Percentiles rank a stretch among this genome's conserved stretches.
These are phyloP conservation scores for Drosophila eugracilis DNA, from an alignment of 1,140 invertebrate genomes.

Conservation along the genomic window DNA sequence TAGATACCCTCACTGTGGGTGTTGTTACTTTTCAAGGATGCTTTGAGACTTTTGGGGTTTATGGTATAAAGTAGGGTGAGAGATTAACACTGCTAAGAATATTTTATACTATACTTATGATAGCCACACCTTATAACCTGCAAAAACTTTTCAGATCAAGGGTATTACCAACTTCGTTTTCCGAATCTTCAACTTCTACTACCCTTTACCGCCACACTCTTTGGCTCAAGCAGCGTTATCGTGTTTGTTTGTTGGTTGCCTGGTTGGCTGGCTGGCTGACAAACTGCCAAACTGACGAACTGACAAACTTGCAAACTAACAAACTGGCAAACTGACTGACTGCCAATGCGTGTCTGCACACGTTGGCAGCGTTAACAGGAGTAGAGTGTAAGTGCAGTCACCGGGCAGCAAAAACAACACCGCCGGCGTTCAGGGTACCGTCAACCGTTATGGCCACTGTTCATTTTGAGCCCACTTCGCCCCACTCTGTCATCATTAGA, in stretches of 20 bases:
- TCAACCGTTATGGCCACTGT: constrained; percentile 58
- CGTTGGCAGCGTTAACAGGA: constrained; percentile 12
- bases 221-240: constrained; percentile 62
- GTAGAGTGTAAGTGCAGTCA: constrained; percentile 3
- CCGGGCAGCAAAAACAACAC: constrained; percentile 24
- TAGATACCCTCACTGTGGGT: constrained; percentile 3
- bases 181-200: constrained; percentile 1
- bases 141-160: not conserved
- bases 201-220: constrained; percentile 38
- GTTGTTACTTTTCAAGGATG: not conserved
- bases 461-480: constrained; percentile 6
- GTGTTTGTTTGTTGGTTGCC: constrained; percentile 71
- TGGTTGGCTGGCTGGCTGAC: constrained; percentile 48
- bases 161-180: not conserved
- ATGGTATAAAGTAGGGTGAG: not conserved
- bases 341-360: constrained; percentile 62
- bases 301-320: constrained; percentile 9
- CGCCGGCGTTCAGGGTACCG: constrained; percentile 9
- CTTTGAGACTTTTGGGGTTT: not conserved
- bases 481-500: constrained; percentile 71
- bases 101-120: too few relatives aligned
- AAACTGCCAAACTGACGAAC: constrained; percentile 9
- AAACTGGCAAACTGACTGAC: constrained; percentile 26
- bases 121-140: too few relatives aligned
- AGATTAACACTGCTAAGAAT: too few relatives aligned